Conservation (phyloP, 2,888 invertebrate species). For the Leptinotarsa rubiginosa region DNA sequence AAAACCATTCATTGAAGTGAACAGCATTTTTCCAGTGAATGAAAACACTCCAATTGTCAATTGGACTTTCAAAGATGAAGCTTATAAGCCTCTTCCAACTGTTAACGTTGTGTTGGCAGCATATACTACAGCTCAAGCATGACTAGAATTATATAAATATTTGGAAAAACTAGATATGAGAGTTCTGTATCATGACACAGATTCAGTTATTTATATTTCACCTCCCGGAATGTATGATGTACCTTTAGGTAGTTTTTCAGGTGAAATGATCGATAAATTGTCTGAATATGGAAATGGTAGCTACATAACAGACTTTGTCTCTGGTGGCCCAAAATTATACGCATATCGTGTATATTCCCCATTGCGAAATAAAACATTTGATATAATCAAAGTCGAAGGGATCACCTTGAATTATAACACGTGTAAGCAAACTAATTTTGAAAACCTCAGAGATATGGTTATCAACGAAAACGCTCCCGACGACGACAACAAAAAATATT, state of each 20-base stretch:
- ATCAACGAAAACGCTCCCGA: not conserved
- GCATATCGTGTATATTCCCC: no score
- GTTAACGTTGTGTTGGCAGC: constrained; percentile 55
- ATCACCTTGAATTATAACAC: constrained; percentile 35
- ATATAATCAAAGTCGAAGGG: no score
- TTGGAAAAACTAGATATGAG: constrained; percentile 55
- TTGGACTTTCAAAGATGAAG: constrained; percentile 46
- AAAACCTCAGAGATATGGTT: constrained; percentile 24
- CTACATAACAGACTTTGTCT: constrained; percentile 57
- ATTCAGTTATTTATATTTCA: constrained; percentile 55
- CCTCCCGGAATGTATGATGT: constrained; percentile 44
- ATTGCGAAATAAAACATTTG: not conserved
- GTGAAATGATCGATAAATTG: constrained; percentile 61
- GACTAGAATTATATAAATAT: constrained; percentile 41
- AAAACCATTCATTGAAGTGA: no score
- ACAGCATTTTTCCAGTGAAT: no score
- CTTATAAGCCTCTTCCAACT: constrained; percentile 31
- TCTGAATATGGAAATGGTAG: no score
- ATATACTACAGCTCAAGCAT: constrained; percentile 39
- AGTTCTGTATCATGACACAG: constrained; percentile 61
- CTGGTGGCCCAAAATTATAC: constrained; percentile 53
- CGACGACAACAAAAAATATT: constrained; percentile 11
- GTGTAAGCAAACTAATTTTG: constrained; percentile 26
- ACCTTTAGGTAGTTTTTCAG: constrained; percentile 55
- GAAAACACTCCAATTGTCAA: constrained; percentile 46